These are phyloP conservation scores for Solenodon paradoxus DNA, from an alignment of 2,113 vertebrate genomes.

Conservation along the genomic window DNA sequence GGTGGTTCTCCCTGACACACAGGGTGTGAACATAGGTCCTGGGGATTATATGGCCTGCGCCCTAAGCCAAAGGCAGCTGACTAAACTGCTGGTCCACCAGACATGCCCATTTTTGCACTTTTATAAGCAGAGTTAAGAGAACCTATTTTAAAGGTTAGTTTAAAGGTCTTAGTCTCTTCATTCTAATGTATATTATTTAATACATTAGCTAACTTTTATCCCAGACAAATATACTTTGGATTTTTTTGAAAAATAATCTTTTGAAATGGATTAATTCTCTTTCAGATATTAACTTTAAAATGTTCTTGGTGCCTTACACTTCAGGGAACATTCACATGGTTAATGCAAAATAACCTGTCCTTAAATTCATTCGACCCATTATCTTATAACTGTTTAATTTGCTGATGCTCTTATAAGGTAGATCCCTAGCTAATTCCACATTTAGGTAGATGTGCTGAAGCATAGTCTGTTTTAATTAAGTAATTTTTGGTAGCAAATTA, in stretches of 20 bases:
- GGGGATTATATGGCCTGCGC: too few species aligned
- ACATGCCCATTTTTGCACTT: background rate
- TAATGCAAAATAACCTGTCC: background rate
- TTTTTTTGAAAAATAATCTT: conserved; percentile 17
- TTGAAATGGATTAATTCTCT: conserved; percentile 7
- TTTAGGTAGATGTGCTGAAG: conserved; percentile 44
- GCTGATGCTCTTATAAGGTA: conserved; percentile 72
- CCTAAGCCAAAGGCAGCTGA: too few species aligned
- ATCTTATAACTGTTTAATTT: conserved; percentile 73
- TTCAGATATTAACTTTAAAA: background rate
- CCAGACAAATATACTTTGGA: background rate
- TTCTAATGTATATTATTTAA: background rate
- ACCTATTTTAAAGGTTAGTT: conserved; percentile 26
- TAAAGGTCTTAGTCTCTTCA: background rate
- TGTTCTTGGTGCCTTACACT: background rate
- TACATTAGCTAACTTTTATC: conserved; percentile 19
- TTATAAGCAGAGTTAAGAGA: background rate
- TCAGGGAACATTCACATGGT: background rate
- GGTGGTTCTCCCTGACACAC: too few species aligned
- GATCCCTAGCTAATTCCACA: conserved; percentile 32
- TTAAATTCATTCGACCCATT: background rate
- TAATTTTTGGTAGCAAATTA: conserved; percentile 58
- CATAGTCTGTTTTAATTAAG: conserved; percentile 59
- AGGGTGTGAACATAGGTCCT: too few species aligned
- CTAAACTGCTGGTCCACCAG: too few species aligned